These are phyloP conservation scores for Aspidoscelis tigris DNA, from an alignment of 2,113 vertebrate species.

Conservation along the genomic window DNA sequence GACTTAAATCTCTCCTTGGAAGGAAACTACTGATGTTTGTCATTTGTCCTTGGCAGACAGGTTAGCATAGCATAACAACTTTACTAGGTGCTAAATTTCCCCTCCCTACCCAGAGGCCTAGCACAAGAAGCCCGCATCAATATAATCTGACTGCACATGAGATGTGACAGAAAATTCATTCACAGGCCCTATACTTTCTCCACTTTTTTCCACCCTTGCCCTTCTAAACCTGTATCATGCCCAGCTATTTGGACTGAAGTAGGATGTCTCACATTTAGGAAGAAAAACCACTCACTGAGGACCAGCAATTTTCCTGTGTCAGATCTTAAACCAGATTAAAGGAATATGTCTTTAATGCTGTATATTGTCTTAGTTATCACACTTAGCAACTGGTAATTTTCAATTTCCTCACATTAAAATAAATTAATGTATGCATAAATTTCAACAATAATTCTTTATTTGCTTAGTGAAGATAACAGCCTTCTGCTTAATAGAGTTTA, in stretches of 20 bases:
- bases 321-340: neutral
- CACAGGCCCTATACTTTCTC: constrained; percentile 21
- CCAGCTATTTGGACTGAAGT: neutral
- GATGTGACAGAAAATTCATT: neutral
- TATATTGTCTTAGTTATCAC: neutral
- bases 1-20: constrained; percentile 15
- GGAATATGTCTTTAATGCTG: neutral
- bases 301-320: neutral
- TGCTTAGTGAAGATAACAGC: neutral
- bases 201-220: neutral
- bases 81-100: neutral
- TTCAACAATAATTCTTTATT: neutral
- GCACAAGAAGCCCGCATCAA: neutral
- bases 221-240: neutral
- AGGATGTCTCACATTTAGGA: neutral
- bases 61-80: constrained; percentile 22
- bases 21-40: constrained; percentile 31
- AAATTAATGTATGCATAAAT: neutral
- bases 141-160: neutral
- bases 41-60: constrained; percentile 25
- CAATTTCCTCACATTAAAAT: neutral
- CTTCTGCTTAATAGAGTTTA: neutral
- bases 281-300: neutral
- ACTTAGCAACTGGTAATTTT: neutral
- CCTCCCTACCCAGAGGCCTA: neutral